phyloP scores from a whole-genome alignment of 2,113 vertebrate species.

The Galemys pyrenaicus region DNA sequence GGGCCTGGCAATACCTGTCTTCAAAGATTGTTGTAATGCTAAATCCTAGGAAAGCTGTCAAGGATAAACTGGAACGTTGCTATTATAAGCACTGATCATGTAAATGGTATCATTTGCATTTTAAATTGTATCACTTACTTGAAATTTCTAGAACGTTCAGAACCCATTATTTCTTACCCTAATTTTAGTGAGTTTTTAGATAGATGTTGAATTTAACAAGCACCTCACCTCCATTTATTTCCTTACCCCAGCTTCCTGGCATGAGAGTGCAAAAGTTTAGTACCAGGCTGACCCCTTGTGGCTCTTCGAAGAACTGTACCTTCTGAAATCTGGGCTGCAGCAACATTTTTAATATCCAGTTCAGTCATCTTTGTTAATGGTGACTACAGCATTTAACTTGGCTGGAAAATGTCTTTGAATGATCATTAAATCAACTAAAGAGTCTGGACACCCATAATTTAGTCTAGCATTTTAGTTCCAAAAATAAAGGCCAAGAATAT shows the following conservation, averaged over 20 bases:
- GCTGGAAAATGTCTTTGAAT: not conserved
- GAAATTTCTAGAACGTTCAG: not conserved
- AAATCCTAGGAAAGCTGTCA: not conserved
- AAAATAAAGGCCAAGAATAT: not conserved
- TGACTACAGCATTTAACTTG: not conserved
- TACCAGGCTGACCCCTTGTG: constrained; percentile 27
- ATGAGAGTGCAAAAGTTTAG: not conserved
- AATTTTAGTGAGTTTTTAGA: not conserved
- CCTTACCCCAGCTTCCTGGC: not conserved
- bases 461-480: not conserved
- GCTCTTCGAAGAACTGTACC: not conserved
- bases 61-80: not conserved
- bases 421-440: not conserved
- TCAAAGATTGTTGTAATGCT: not conserved
- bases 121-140: no score
- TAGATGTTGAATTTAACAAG: not conserved
- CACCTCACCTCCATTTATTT: not conserved
- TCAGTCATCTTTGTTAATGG: not conserved
- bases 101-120: not conserved
- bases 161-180: not conserved
- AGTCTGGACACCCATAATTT: not conserved
- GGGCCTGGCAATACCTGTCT: not conserved
- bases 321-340: not conserved
- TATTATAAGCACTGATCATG: not conserved
- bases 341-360: not conserved